phyloP scores from a whole-genome alignment of 1,140 invertebrate genomes.

The Neomicropteryx cornuta region DNA sequence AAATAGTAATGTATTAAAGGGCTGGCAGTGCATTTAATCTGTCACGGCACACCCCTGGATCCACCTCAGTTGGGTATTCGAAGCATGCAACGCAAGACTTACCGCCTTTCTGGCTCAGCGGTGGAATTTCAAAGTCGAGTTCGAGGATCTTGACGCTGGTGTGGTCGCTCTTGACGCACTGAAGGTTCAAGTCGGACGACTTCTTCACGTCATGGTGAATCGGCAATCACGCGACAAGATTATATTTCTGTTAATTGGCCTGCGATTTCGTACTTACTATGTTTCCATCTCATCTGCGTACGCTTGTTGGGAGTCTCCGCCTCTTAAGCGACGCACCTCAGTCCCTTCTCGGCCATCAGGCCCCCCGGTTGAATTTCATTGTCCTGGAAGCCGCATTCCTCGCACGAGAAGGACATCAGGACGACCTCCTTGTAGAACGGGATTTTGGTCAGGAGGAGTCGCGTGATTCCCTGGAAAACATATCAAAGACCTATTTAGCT shows the following conservation, averaged over 20 bases:
- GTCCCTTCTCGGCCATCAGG: slow-evolving; percentile 64
- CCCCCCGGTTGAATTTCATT: slow-evolving; percentile 88
- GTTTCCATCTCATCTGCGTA: no score
- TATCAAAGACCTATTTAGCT: no score
- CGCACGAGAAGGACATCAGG: slow-evolving; percentile 91
- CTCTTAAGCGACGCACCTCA: no score
- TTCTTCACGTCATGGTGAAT: slow-evolving; percentile 43
- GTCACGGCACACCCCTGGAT: no score
- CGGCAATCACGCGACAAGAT: no score
- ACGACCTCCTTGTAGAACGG: slow-evolving; percentile 95
- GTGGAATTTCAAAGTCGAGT: slow-evolving; percentile 87
- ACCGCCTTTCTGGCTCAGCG: slow-evolving; percentile 83
- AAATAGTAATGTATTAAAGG: no score
- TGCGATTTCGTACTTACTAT: no score
- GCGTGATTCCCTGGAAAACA: slow-evolving; percentile 69
- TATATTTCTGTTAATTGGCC: no score
- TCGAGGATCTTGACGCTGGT: slow-evolving; percentile 76
- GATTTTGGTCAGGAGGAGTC: slow-evolving; percentile 84
- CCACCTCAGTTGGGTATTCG: no score
- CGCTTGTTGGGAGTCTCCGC: no score
- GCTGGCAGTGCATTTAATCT: no score
- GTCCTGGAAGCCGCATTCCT: slow-evolving; percentile 79
- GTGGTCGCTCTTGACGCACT: slow-evolving; percentile 87
- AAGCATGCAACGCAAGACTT: no score
- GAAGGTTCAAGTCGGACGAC: slow-evolving; percentile 72